Evolutionary conservation across 2,113 vertebrate genomes (phyloP), one percentile per base, ranked within the genome.

Genomic region (Plestiodon gilberti): DNA sequence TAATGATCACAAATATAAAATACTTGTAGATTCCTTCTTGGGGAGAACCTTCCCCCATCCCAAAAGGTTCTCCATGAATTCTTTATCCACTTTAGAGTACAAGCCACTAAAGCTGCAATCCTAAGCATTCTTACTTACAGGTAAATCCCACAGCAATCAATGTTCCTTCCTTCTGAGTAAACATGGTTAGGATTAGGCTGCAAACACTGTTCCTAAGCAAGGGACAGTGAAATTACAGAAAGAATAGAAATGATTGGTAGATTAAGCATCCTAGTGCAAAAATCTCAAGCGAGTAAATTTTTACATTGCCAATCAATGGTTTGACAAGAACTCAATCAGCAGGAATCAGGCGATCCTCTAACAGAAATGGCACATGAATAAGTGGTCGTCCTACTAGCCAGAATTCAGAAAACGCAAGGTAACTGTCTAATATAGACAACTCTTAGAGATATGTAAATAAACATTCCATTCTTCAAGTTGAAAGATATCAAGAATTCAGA

Each of bases 401-500:
- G 65, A 81, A 80, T 33, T 38, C 22, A 43, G 25, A 71, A 74
- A 80, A 74, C 6, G 33, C 52, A 73, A 52, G 38, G 38, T 48
- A 43, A 61, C 62, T 84, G 78, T 15, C 61, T 40, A 48, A 64
- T 17, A 78, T 14, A 70, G 48, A 65, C 25, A 74, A 65, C 62
- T 13, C 40, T 17, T 85, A 74, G 23, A 64, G 65, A 87, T 81
- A 81, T 81, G 85, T 81, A 87, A 75, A 87, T 81, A 87, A 87
- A 81, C 25, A 62, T 81, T 87, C 25, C 75, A 74, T 23, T 40
- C 40, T 87, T 55, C 59, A 87, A 61, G n/a, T 17, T 87, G 40
- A 52, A 81, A 81, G 70, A 8, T 75, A 81, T 57, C 78, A 86
- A 81, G 69, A 80, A 86, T 86, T 86, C 85, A 87, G 85, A 87